phyloP scores from a whole-genome alignment of 2,797 vertebrate species.

The Lithobates sylvaticus region DNA sequence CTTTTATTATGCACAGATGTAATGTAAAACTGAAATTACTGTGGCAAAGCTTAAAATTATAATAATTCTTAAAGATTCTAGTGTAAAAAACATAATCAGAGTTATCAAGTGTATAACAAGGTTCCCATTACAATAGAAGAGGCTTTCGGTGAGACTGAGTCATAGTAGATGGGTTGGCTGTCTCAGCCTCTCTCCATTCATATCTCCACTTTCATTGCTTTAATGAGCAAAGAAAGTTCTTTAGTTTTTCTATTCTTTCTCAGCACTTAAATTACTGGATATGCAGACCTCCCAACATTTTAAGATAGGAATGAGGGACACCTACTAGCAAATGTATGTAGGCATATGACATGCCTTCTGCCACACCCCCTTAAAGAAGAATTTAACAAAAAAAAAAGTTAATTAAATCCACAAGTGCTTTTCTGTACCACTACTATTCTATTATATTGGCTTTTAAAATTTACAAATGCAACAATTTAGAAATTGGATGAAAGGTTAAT shows the following conservation, averaged over 20 bases:
- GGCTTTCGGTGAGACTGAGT: conserved; percentile 10
- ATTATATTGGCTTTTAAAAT: too few species aligned
- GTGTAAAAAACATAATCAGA: conserved; percentile 40
- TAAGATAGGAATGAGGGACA: too few species aligned
- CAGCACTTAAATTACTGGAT: conserved; percentile 9
- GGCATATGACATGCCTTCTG: too few species aligned
- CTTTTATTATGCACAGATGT: conserved; percentile 52
- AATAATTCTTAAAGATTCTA: conserved; percentile 48
- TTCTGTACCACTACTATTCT: too few species aligned
- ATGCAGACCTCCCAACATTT: too few species aligned
- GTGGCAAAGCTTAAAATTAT: conserved; percentile 46
- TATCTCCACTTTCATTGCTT: not conserved
- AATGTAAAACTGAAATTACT: conserved; percentile 55
- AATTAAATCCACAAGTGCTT: too few species aligned
- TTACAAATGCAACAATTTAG: too few species aligned
- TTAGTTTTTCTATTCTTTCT: not conserved
- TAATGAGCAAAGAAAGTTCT: conserved; percentile 1
- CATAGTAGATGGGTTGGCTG: conserved; percentile 6
- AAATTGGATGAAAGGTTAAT: too few species aligned
- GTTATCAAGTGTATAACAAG: conserved; percentile 34
- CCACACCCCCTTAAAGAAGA: too few species aligned
- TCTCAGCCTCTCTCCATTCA: not conserved
- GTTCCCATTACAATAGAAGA: conserved; percentile 8
- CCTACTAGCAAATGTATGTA: too few species aligned
- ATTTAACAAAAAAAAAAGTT: too few species aligned